Evolutionary conservation across 2,888 invertebrate genomes (phyloP).

Genomic region (Perithous albicinctus): DNA sequence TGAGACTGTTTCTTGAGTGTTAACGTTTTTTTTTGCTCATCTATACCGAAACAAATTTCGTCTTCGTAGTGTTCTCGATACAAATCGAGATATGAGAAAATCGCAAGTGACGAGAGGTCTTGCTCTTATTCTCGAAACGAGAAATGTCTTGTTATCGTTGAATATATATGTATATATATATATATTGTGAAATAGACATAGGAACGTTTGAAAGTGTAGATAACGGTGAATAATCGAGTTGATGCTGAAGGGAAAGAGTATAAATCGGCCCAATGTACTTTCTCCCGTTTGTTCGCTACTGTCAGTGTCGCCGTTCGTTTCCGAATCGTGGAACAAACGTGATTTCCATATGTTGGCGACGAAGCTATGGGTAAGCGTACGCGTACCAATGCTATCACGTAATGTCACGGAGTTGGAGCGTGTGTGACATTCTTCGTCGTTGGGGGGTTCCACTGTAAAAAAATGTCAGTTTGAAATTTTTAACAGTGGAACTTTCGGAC

Average conservation of each 20-base stretch:
- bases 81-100: neutral
- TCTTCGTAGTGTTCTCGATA: neutral
- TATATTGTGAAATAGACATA: neutral
- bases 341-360: neutral
- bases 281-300: conserved; percentile 43
- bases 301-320: conserved; percentile 10
- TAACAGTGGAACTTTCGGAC: too few relatives aligned
- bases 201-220: conserved; percentile 51
- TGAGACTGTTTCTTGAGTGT: neutral
- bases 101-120: conserved; percentile 9
- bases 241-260: conserved; percentile 40
- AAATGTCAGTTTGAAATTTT: too few relatives aligned
- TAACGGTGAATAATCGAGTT: conserved; percentile 51
- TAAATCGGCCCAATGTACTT: conserved; percentile 55
- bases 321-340: conserved; percentile 46
- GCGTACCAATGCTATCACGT: neutral
- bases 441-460: too few relatives aligned
- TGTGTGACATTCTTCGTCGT: conserved; percentile 30
- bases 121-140: neutral
- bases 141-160: neutral
- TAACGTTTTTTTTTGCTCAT: conserved; percentile 13
- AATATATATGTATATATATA: neutral
- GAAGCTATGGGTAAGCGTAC: neutral
- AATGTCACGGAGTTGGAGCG: conserved; percentile 21
- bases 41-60: neutral